Percentiles rank a stretch among this genome's conserved stretches.
Conservation (phyloP, 2,797 vertebrate genomes). For the Hozukius guyotensis region DNA sequence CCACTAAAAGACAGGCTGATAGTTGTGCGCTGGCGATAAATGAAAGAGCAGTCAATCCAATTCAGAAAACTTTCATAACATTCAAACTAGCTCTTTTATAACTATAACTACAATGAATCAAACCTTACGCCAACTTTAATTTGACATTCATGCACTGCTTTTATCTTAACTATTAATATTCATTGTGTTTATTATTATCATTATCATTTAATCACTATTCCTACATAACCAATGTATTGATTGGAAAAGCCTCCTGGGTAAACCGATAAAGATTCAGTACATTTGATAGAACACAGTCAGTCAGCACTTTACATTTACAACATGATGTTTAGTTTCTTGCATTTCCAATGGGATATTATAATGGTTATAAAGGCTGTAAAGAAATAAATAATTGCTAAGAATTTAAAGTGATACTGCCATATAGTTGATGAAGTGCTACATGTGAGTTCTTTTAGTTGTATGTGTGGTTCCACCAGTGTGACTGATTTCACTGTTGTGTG, state of each 20-base stretch:
- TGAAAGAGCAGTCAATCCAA: constrained; percentile 14
- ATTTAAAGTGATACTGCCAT: neutral
- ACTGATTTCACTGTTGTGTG: too few relatives aligned
- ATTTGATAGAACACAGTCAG: neutral
- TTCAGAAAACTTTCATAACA: constrained; percentile 7
- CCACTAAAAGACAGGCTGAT: constrained; percentile 26
- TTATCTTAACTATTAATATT: neutral
- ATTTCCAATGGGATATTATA: neutral
- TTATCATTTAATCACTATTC: neutral
- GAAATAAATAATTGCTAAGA: neutral
- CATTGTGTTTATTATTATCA: neutral
- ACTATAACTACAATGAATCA: neutral
- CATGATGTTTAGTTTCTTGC: neutral
- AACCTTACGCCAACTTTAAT: neutral
- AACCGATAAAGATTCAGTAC: neutral
- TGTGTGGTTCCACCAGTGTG: neutral
- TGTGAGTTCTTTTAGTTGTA: neutral
- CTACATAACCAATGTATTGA: neutral
- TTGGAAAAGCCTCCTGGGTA: neutral
- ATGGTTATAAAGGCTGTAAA: neutral
- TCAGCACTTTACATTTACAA: constrained; percentile 2
- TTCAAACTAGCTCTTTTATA: neutral
- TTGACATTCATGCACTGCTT: neutral
- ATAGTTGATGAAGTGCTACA: neutral
- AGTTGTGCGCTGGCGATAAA: neutral